A percentile compares a stretch with the other conserved stretches of the same genome.
phyloP scores from a whole-genome alignment of 2,797 vertebrate genomes.

The Neoniphon sammara region DNA sequence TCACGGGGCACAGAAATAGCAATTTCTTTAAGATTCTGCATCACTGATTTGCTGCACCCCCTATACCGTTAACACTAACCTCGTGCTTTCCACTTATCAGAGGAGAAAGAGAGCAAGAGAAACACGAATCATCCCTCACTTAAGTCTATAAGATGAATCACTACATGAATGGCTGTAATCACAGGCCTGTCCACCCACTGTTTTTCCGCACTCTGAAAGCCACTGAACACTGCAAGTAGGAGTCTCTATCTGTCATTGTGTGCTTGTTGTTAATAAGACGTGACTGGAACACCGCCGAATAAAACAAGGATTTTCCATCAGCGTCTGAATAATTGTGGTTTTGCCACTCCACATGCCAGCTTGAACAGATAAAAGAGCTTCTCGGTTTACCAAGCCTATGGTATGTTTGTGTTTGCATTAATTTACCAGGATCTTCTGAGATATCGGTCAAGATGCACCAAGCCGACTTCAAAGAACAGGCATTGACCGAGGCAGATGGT shows the following conservation, averaged over 20 bases:
- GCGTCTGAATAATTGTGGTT: too few relatives aligned
- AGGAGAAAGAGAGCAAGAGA: neutral
- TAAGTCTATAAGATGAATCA: neutral
- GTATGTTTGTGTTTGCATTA: too few relatives aligned
- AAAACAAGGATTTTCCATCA: neutral
- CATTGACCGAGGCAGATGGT: too few relatives aligned
- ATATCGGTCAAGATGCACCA: too few relatives aligned
- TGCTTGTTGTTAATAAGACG: neutral
- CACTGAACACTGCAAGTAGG: neutral
- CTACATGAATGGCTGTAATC: conserved; percentile 31
- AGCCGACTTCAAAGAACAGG: too few relatives aligned
- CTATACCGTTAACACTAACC: neutral
- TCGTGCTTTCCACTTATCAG: neutral
- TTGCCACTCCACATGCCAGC: too few relatives aligned
- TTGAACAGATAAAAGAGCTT: too few relatives aligned
- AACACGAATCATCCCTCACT: neutral
- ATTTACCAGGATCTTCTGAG: too few relatives aligned
- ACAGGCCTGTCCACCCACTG: conserved; percentile 1
- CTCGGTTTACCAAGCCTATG: too few relatives aligned
- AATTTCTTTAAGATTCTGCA: neutral
- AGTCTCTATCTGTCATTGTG: neutral
- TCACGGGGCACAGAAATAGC: neutral
- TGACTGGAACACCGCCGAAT: too few relatives aligned
- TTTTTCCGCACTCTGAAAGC: neutral
- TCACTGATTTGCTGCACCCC: neutral